Evolutionary conservation across 1,140 invertebrate species (phyloP), one percentile per base, ranked within the genome.

Genomic region (Lepidotrigona ventralis): DNA sequence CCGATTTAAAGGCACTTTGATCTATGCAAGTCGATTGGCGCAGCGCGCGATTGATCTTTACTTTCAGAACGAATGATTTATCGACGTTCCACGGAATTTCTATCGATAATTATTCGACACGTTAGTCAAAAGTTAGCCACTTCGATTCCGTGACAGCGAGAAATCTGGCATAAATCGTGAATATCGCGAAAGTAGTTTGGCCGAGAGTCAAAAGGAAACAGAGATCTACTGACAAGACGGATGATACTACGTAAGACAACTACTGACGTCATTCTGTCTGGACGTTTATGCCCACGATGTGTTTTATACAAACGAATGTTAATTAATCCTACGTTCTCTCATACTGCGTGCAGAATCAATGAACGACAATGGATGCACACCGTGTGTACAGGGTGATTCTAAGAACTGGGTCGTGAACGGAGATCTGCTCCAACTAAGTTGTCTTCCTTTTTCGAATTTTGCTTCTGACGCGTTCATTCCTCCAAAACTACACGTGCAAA

Each of bases 171-270:
- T 78, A 70, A 64, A 83, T 79, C 63, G 54, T 54, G 5, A 72
- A 46, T 83, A 83, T 54, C 54, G 21, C 73, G 26, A 26, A 71
- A 81, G 68, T 79, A 53, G 46, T 26, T 64, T 69, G 56, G 54
- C 66, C 15, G 46, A 14, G 69, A 73, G 85, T 81, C 86, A 79
- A 82, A 60, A 66, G 63, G 60, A 88, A 88, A 83, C 80, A 77
- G 79, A 88, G 86, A 63, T 56, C 71, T 64, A 51, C 23, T 80
- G 86, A 88, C 75, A 88, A 88, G 86, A 88, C 74, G 86, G 83
- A 88, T 88, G 72, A 60, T 53, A 88, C 78, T 85, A 85, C 51
- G 72, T 80, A 64, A 69, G 79, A 87, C 75, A 68, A 70, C 26
- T 70, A 70, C 26, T 70, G 79, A 85, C 54, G 83, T 85, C 86